These are phyloP conservation scores for Motacilla alba DNA, from an alignment of 2,113 vertebrate species.

Conservation along the genomic window DNA sequence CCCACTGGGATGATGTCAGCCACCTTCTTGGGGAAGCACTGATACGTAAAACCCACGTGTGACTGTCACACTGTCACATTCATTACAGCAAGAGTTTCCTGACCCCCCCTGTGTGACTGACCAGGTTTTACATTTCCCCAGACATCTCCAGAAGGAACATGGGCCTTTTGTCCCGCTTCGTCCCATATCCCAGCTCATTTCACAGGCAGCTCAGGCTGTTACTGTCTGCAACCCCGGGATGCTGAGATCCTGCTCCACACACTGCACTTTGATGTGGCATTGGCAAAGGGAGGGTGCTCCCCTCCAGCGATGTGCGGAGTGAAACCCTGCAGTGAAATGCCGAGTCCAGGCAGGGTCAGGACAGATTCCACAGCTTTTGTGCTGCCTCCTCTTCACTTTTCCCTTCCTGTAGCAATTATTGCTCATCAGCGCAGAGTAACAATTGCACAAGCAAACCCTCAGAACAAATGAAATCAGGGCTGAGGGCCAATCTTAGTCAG, in stretches of 20 bases:
- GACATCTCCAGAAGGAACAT: not conserved
- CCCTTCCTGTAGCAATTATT: slow-evolving; percentile 37
- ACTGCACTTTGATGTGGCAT: slow-evolving; percentile 33
- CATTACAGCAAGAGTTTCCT: not conserved
- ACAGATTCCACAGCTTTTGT: not conserved
- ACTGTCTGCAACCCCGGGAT: not conserved
- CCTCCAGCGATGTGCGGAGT: not conserved
- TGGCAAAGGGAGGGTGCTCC: slow-evolving; percentile 23
- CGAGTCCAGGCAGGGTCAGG: not conserved
- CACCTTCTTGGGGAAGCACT: not conserved
- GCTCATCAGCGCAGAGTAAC: slow-evolving; percentile 27
- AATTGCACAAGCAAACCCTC: slow-evolving; percentile 17
- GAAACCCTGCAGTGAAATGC: not conserved
- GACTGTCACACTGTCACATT: not conserved
- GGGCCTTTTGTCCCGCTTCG: not conserved
- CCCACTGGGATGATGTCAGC: not conserved
- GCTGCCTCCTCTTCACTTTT: not conserved
- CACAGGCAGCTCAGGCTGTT: not conserved
- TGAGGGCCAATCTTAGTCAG: not conserved
- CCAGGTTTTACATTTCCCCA: not conserved
- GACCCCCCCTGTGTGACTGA: not conserved
- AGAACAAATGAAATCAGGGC: slow-evolving; percentile 24
- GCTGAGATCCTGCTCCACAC: not conserved
- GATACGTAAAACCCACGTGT: not conserved
- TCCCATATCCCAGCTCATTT: not conserved